Percentiles rank a stretch among this genome's conserved stretches.
These are phyloP conservation scores for Leptopilina boulardi DNA, from an alignment of 1,140 invertebrate genomes.

Conservation along the genomic window DNA sequence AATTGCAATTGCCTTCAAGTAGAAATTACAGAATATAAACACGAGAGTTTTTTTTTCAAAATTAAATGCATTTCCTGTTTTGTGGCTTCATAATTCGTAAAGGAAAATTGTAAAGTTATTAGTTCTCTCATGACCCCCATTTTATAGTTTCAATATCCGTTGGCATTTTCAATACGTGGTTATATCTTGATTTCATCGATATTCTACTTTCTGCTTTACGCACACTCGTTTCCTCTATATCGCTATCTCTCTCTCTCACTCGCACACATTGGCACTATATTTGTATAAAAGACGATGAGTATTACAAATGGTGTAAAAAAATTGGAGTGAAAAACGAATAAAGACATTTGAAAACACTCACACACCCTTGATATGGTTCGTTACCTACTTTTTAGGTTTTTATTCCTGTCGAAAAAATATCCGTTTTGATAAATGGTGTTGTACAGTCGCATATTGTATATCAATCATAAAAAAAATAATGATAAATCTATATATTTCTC, in stretches of 20 bases:
- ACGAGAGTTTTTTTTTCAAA: background rate
- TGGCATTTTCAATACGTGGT: background rate
- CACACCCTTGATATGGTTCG: background rate
- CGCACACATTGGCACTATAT: background rate
- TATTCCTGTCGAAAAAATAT: conserved; percentile 10
- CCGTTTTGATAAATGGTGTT: background rate
- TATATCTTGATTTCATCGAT: background rate
- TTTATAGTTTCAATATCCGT: conserved; percentile 4
- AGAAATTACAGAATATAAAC: too few relatives aligned
- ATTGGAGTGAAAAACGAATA: background rate
- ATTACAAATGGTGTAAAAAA: conserved; percentile 11
- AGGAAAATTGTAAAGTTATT: background rate
- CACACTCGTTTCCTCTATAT: background rate
- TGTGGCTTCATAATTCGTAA: background rate
- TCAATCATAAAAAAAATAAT: background rate
- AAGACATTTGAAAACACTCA: background rate
- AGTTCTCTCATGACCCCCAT: background rate
- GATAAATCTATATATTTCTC: background rate
- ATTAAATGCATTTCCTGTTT: background rate
- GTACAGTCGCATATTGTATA: background rate
- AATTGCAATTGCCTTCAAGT: too few relatives aligned
- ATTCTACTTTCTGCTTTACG: background rate
- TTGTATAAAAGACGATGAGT: background rate
- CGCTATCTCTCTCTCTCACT: too few relatives aligned
- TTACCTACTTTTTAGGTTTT: conserved; percentile 11